Percentiles rank a stretch among this genome's conserved stretches.
Evolutionary conservation across 2,797 vertebrate species (phyloP).

Genomic region (Percopsis omiscomaycus): DNA sequence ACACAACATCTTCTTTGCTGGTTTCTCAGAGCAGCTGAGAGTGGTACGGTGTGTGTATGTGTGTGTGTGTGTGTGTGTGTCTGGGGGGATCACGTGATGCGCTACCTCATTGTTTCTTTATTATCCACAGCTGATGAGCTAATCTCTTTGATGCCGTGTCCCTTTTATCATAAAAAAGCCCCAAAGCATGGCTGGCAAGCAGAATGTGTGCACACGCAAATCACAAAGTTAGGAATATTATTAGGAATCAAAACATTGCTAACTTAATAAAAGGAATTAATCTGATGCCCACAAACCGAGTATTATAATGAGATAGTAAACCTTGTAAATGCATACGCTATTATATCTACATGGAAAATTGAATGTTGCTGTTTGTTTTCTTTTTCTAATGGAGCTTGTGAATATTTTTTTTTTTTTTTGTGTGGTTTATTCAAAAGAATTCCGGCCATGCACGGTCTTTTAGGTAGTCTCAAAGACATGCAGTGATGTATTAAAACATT

Average conservation of each 20-base stretch:
- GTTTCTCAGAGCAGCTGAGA: slow-evolving; percentile 47
- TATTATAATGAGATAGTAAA: slow-evolving; percentile 1
- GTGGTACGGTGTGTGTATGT: neutral
- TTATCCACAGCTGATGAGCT: slow-evolving; percentile 70
- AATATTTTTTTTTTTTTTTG: slow-evolving; percentile 1
- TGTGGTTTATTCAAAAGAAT: neutral
- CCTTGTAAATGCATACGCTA: slow-evolving; percentile 17
- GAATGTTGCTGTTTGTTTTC: neutral
- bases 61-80: too few species aligned
- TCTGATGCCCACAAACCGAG: slow-evolving; percentile 21
- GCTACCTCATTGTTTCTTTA: slow-evolving; percentile 67
- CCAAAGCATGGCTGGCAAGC: slow-evolving; percentile 46
- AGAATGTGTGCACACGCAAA: slow-evolving; percentile 54
- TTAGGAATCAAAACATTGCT: slow-evolving; percentile 25
- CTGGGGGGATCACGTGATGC: slow-evolving; percentile 10
- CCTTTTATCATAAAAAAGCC: slow-evolving; percentile 68
- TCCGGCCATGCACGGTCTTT: neutral
- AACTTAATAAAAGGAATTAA: slow-evolving; percentile 44
- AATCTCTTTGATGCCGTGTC: slow-evolving; percentile 74
- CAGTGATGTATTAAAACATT: slow-evolving; percentile 51
- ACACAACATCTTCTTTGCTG: slow-evolving; percentile 46
- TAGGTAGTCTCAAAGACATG: slow-evolving; percentile 25
- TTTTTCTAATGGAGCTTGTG: neutral
- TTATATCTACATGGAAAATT: slow-evolving; percentile 28
- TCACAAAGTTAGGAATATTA: slow-evolving; percentile 53